These are phyloP conservation scores for Zaprionus camerounensis DNA, from an alignment of 1,140 invertebrate genomes.

Conservation along the genomic window DNA sequence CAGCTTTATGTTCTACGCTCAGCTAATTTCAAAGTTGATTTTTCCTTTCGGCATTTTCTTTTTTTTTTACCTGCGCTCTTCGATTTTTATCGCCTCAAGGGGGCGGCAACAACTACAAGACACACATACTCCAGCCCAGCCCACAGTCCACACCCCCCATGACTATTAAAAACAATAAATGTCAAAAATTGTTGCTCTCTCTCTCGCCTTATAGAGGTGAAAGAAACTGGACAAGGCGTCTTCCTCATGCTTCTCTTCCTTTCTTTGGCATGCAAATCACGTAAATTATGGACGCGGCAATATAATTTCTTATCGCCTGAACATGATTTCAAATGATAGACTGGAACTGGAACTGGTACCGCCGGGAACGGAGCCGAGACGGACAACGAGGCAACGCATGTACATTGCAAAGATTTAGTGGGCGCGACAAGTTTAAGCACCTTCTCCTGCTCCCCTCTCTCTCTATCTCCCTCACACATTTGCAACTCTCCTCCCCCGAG, in stretches of 20 bases:
- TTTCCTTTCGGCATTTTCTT: conserved; percentile 29
- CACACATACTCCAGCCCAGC: too few relatives aligned
- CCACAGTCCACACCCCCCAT: background rate
- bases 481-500: conserved; percentile 6
- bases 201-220: conserved; percentile 24
- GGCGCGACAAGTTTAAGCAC: conserved; percentile 72
- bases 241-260: conserved; percentile 28
- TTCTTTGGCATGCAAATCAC: conserved; percentile 72
- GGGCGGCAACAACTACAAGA: background rate
- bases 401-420: conserved; percentile 60
- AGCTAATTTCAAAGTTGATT: conserved; percentile 60
- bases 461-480: background rate
- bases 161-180: conserved; percentile 81
- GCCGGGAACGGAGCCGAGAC: conserved; percentile 14
- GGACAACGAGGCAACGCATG: conserved; percentile 28
- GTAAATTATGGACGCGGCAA: conserved; percentile 76
- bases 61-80: conserved; percentile 29
- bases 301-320: conserved; percentile 78
- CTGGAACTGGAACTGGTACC: conserved; percentile 34
- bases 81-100: conserved; percentile 60
- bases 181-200: conserved; percentile 57
- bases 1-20: conserved; percentile 3
- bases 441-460: background rate
- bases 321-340: conserved; percentile 82
- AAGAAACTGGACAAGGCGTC: conserved; percentile 51